Evolutionary conservation across 2,888 invertebrate genomes (phyloP).

Genomic region (Lepidocyrtoides sp.): DNA sequence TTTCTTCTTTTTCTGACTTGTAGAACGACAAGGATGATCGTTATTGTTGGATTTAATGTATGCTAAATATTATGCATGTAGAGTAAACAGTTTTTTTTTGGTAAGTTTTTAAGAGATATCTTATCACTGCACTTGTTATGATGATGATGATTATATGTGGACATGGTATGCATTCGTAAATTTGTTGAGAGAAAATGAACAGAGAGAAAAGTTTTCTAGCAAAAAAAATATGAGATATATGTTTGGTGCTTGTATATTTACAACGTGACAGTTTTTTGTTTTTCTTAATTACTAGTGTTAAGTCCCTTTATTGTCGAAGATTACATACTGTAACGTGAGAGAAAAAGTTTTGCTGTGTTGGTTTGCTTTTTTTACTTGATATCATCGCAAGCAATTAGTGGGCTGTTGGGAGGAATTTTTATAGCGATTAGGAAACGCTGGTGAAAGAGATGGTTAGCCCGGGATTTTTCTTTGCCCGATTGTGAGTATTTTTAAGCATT

Average conservation of each 20-base stretch:
- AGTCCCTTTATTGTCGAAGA: slow-evolving; percentile 8
- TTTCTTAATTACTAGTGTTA: slow-evolving; percentile 72
- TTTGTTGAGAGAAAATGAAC: neutral
- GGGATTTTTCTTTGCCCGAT: neutral
- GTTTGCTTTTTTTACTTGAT: slow-evolving; percentile 12
- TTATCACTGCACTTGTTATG: neutral
- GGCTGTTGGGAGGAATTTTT: slow-evolving; percentile 15
- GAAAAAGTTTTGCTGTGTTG: neutral
- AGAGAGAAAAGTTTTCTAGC: neutral
- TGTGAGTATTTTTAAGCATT: neutral
- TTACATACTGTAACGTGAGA: neutral
- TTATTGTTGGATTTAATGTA: neutral
- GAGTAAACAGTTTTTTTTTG: neutral
- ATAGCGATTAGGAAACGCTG: neutral
- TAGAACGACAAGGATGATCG: neutral
- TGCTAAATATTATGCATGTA: slow-evolving; percentile 18
- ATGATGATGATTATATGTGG: neutral
- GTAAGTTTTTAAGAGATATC: slow-evolving; percentile 26
- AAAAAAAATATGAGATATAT: slow-evolving; percentile 21
- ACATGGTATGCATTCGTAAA: slow-evolving; percentile 33
- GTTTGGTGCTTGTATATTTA: neutral
- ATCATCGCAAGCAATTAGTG: neutral
- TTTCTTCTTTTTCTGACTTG: neutral
- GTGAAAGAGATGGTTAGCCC: neutral
- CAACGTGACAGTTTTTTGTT: slow-evolving; percentile 70